Percentiles rank a stretch among this genome's conserved stretches.
These are phyloP conservation scores for Nyctereutes procyonoides DNA, from an alignment of 2,113 vertebrate species.

Conservation along the genomic window DNA sequence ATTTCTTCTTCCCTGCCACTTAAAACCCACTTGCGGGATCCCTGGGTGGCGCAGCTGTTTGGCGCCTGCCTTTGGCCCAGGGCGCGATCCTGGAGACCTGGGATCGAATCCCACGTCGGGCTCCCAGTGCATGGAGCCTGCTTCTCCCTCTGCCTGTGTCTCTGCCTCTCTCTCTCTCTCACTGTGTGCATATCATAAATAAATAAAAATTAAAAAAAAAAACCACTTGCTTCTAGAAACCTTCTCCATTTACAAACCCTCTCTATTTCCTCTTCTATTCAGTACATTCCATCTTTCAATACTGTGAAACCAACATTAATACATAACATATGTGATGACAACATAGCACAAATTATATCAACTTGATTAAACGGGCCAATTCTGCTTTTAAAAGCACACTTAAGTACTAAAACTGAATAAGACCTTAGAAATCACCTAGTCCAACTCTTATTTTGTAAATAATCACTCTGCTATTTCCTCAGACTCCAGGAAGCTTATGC, in stretches of 20 bases:
- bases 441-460: background rate
- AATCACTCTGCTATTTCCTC: background rate
- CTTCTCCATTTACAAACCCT: background rate
- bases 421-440: conserved; percentile 6
- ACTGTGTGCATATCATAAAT: too few species aligned
- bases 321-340: conserved; percentile 11
- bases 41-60: too few species aligned
- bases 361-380: conserved; percentile 3
- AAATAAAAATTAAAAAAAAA: background rate
- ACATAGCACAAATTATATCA: conserved; percentile 31
- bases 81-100: too few species aligned
- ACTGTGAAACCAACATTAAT: conserved; percentile 26
- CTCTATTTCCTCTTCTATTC: conserved; percentile 20
- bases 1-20: conserved; percentile 21
- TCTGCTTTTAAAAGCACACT: conserved; percentile 47
- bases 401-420: conserved; percentile 34
- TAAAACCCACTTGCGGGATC: background rate
- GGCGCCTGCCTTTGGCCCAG: too few species aligned
- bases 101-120: too few species aligned
- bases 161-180: too few species aligned
- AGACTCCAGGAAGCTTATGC: conserved; percentile 9
- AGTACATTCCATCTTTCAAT: conserved; percentile 18
- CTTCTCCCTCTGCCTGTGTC: too few species aligned
- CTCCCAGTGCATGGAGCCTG: too few species aligned
- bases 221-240: background rate